Percentiles rank a stretch among this genome's conserved stretches.
Conservation (phyloP, 35 echinoderm and acorn worm genomes). For the Amphiura filiformis region DNA sequence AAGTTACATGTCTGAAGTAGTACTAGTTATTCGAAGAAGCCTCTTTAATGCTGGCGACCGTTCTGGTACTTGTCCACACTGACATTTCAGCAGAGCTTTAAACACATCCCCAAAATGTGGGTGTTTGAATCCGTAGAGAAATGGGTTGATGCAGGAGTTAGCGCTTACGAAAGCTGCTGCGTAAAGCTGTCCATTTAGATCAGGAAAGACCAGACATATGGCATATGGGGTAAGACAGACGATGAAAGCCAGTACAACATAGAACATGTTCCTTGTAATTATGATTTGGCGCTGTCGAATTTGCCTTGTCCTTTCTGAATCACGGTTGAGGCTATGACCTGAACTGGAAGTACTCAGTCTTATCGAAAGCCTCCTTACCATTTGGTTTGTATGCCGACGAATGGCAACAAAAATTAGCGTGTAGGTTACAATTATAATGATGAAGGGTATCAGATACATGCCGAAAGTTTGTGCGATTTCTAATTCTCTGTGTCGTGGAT, state of each 20-base stretch:
- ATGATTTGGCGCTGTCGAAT: slow-evolving; percentile 57
- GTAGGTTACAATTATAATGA: slow-evolving; percentile 68
- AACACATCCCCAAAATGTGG: slow-evolving; percentile 84
- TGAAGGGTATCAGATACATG: slow-evolving; percentile 66
- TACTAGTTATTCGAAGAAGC: background rate
- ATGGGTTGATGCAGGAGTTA: slow-evolving; percentile 76
- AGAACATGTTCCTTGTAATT: slow-evolving; percentile 81
- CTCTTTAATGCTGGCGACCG: slow-evolving; percentile 1
- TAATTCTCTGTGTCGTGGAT: slow-evolving; percentile 59
- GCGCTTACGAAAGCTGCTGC: slow-evolving; percentile 65
- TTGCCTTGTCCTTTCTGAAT: slow-evolving; percentile 10
- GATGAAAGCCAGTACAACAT: slow-evolving; percentile 78
- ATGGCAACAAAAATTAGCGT: slow-evolving; percentile 61
- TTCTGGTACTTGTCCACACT: slow-evolving; percentile 60
- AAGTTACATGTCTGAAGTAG: too few relatives aligned
- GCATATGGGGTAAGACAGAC: slow-evolving; percentile 77
- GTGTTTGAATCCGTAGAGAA: slow-evolving; percentile 82
- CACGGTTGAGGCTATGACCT: background rate
- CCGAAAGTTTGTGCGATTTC: slow-evolving; percentile 57
- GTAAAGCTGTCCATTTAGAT: slow-evolving; percentile 45
- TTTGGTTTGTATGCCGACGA: slow-evolving; percentile 53
- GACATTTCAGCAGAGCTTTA: slow-evolving; percentile 46
- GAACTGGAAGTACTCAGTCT: background rate
- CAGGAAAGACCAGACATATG: slow-evolving; percentile 54
- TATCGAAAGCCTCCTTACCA: slow-evolving; percentile 24